Evolutionary conservation across 1,140 invertebrate genomes (phyloP).

Genomic region (Pinna nobilis): DNA sequence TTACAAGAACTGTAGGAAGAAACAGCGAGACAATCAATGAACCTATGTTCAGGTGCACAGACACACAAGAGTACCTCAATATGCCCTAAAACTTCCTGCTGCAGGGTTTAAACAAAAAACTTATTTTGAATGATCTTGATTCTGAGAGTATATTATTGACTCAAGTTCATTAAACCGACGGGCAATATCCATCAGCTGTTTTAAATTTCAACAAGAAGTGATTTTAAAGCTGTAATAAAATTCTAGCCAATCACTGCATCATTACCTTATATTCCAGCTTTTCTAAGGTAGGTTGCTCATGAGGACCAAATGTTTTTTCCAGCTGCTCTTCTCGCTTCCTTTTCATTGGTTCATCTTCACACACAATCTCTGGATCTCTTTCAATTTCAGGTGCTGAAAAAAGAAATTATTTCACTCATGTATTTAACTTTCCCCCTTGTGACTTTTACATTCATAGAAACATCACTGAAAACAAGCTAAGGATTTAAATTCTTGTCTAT

Average conservation of each 20-base stretch:
- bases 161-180: background rate
- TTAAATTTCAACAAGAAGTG: background rate
- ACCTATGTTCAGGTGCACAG: background rate
- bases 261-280: constrained; percentile 55
- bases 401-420: background rate
- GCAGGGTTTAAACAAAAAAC: background rate
- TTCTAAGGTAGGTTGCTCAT: constrained; percentile 51
- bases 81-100: background rate
- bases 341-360: constrained; percentile 46
- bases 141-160: background rate
- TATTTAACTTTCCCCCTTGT: too few relatives aligned
- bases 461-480: too few relatives aligned
- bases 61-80: background rate
- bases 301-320: constrained; percentile 47
- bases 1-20: background rate
- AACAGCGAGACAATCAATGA: background rate
- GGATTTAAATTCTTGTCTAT: too few relatives aligned
- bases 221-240: background rate
- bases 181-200: background rate
- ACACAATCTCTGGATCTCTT: constrained; percentile 31
- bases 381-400: constrained; percentile 32
- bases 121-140: background rate
- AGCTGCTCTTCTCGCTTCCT: constrained; percentile 37
- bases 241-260: background rate
- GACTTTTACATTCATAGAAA: too few relatives aligned